These are phyloP conservation scores for Helicoverpa assulta DNA, from an alignment of 2,888 invertebrate genomes.

Conservation along the genomic window DNA sequence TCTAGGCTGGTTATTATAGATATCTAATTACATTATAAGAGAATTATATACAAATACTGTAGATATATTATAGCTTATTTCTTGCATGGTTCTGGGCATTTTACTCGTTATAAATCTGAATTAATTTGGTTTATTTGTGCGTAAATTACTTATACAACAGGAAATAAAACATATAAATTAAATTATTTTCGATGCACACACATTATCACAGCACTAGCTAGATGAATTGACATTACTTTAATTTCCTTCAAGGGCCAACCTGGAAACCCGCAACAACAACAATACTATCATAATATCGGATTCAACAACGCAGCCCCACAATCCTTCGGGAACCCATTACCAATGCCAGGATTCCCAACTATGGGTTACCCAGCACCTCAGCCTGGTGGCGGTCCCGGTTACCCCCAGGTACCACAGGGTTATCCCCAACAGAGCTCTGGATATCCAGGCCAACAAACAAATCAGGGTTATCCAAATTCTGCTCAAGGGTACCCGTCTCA, in stretches of 20 bases:
- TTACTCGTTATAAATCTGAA: neutral
- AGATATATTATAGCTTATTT: no score
- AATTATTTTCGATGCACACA: neutral
- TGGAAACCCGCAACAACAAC: conserved; percentile 88
- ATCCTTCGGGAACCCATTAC: conserved; percentile 87
- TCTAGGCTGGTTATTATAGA: no score
- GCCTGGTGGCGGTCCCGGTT: conserved; percentile 78
- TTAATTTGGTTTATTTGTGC: neutral
- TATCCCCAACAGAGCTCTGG: conserved; percentile 71
- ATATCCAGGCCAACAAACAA: conserved; percentile 68
- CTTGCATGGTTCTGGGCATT: neutral
- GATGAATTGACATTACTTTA: conserved; percentile 70
- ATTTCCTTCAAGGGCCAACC: conserved; percentile 89
- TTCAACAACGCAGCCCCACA: conserved; percentile 87
- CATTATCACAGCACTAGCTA: conserved; percentile 5
- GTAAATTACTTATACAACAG: neutral
- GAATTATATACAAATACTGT: no score
- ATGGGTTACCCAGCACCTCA: conserved; percentile 83
- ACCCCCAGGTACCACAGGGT: conserved; percentile 79
- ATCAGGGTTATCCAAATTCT: conserved; percentile 69
- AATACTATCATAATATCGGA: conserved; percentile 87
- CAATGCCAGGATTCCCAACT: conserved; percentile 84
- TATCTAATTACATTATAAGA: no score
- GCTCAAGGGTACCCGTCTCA: conserved; percentile 67
- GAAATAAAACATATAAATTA: neutral